Evolutionary conservation across 1,140 invertebrate genomes (phyloP).

Genomic region (Pseudomyrmex sp.): DNA sequence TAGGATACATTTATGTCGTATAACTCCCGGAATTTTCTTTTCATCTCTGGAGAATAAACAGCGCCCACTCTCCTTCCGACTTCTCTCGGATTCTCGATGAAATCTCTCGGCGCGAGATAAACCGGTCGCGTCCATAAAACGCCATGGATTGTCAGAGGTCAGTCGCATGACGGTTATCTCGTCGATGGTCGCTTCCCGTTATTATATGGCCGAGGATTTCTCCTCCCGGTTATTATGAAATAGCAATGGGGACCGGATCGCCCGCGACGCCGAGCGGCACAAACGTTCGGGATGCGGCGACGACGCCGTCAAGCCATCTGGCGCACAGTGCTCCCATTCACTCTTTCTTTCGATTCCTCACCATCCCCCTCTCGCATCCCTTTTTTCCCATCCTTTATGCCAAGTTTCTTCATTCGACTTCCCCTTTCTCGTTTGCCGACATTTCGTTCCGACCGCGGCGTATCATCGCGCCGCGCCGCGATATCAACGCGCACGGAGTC

Average conservation of each 20-base stretch:
- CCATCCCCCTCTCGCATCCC: conserved; percentile 4
- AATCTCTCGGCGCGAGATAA: conserved; percentile 66
- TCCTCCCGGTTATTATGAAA: conserved; percentile 66
- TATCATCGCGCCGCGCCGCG: conserved; percentile 20
- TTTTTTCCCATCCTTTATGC: conserved; percentile 34
- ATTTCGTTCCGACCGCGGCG: conserved; percentile 23
- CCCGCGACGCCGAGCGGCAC: background rate
- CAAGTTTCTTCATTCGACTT: conserved; percentile 55
- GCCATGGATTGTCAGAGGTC: conserved; percentile 32
- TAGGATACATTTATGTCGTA: background rate
- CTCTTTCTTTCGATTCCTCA: conserved; percentile 59
- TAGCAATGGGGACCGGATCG: conserved; percentile 46
- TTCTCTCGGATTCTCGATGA: conserved; percentile 18
- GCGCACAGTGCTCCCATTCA: conserved; percentile 76
- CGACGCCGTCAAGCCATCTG: conserved; percentile 67
- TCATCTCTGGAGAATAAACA: conserved; percentile 23
- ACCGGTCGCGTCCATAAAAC: conserved; percentile 46
- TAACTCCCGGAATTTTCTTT: conserved; percentile 13
- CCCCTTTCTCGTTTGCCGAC: conserved; percentile 58
- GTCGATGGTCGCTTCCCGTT: background rate
- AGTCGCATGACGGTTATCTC: conserved; percentile 47
- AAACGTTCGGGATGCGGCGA: conserved; percentile 30
- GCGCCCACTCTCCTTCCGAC: conserved; percentile 20
- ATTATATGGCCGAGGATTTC: conserved; percentile 47
- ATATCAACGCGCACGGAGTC: conserved; percentile 47